Evolutionary conservation across 2,888 invertebrate genomes (phyloP).

Genomic region (Candidula unifasciata): DNA sequence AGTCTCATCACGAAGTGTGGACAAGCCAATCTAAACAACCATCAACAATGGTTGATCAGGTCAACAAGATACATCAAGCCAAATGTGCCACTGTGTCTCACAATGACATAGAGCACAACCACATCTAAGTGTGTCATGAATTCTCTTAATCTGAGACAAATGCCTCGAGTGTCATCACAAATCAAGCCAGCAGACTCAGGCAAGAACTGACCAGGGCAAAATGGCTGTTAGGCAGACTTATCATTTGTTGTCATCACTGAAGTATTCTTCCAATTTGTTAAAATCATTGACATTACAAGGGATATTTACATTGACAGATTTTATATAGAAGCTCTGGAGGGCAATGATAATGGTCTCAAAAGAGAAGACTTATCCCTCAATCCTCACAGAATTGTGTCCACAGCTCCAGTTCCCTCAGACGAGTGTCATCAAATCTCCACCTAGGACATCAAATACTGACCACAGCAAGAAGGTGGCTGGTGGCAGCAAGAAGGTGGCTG

Average conservation of each 20-base stretch:
- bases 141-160: constrained; percentile 53
- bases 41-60: too few species aligned
- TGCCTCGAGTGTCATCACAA: constrained; percentile 47
- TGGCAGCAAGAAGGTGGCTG: too few species aligned
- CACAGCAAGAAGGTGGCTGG: background rate
- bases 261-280: background rate
- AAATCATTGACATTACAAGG: background rate
- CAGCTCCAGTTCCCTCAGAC: background rate
- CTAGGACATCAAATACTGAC: constrained; percentile 30
- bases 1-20: too few species aligned
- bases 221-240: constrained; percentile 26
- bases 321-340: too few species aligned
- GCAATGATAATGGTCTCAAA: too few species aligned
- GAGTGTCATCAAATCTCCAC: constrained; percentile 35
- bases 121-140: too few species aligned
- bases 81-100: too few species aligned
- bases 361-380: too few species aligned
- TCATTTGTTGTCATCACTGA: constrained; percentile 50
- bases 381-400: too few species aligned
- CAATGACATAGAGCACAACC: too few species aligned
- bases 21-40: too few species aligned
- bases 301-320: background rate
- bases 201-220: constrained; percentile 28
- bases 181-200: background rate
- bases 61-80: too few species aligned